phyloP scores from a whole-genome alignment of 2,888 invertebrate genomes.

The Cerastis rubricosa region DNA sequence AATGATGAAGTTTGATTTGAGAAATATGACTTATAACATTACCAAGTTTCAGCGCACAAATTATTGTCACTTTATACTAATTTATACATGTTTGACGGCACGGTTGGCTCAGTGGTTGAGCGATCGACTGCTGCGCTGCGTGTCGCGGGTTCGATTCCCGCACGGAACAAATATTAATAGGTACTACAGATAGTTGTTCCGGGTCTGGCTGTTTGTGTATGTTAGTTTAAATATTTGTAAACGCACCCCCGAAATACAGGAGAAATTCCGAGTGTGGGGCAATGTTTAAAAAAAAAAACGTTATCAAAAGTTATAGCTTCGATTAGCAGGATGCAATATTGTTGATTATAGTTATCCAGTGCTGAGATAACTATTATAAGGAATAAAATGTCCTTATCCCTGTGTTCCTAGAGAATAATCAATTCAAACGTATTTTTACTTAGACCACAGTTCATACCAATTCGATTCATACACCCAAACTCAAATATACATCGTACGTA shows the following conservation, averaged over 20 bases:
- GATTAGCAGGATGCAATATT: background rate
- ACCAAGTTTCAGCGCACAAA: background rate
- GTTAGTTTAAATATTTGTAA: too few species aligned
- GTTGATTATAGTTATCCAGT: background rate
- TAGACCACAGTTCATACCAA: background rate
- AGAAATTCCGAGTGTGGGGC: too few species aligned
- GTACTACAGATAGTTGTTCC: too few species aligned
- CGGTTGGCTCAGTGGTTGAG: too few species aligned
- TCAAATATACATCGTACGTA: background rate
- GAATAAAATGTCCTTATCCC: background rate
- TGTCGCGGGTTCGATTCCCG: too few species aligned
- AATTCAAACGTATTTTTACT: background rate
- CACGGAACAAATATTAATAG: too few species aligned
- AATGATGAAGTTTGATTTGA: background rate
- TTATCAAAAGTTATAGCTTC: background rate
- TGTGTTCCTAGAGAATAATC: background rate
- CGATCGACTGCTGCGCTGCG: too few species aligned
- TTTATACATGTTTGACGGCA: background rate
- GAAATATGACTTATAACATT: background rate
- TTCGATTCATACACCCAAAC: constrained; percentile 5
- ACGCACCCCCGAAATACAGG: too few species aligned
- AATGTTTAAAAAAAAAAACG: too few species aligned
- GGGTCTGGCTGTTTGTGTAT: too few species aligned
- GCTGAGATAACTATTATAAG: too few species aligned
- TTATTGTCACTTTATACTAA: background rate